phyloP scores from a whole-genome alignment of 2,113 vertebrate species.

The Toxotes jaculatrix region DNA sequence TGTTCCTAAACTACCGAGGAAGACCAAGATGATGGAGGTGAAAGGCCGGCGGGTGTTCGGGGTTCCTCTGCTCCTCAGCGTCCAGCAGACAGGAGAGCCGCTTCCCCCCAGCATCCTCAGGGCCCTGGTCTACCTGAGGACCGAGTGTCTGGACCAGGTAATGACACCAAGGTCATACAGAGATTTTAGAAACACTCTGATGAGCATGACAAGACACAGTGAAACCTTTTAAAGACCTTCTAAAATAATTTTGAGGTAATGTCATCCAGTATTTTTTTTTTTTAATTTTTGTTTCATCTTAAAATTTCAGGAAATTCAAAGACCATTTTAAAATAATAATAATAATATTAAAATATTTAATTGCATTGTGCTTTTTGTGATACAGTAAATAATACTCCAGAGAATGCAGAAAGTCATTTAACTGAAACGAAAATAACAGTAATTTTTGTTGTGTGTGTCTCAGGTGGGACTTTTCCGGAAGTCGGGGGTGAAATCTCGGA shows the following conservation, averaged over 20 bases:
- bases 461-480: constrained; percentile 92
- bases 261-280: too few species aligned
- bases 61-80: constrained; percentile 86
- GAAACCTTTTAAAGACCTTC: too few species aligned
- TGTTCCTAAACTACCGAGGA: constrained; percentile 86
- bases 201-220: background rate
- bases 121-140: constrained; percentile 88
- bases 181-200: background rate
- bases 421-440: too few species aligned
- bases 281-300: too few species aligned
- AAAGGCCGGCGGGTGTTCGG: constrained; percentile 89
- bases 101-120: constrained; percentile 88
- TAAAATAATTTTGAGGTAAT: too few species aligned
- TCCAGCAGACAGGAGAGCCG: constrained; percentile 85
- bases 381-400: too few species aligned
- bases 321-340: too few species aligned
- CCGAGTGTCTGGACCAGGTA: constrained; percentile 88
- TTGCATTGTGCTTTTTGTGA: background rate
- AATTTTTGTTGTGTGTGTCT: background rate
- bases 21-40: constrained; percentile 82
- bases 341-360: too few species aligned
- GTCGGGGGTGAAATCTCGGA: constrained; percentile 91
- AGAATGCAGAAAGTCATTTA: too few species aligned
- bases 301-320: too few species aligned
- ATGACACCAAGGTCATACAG: background rate